Conservation (phyloP, 2,888 invertebrate genomes). For the Adineta ricciae region DNA sequence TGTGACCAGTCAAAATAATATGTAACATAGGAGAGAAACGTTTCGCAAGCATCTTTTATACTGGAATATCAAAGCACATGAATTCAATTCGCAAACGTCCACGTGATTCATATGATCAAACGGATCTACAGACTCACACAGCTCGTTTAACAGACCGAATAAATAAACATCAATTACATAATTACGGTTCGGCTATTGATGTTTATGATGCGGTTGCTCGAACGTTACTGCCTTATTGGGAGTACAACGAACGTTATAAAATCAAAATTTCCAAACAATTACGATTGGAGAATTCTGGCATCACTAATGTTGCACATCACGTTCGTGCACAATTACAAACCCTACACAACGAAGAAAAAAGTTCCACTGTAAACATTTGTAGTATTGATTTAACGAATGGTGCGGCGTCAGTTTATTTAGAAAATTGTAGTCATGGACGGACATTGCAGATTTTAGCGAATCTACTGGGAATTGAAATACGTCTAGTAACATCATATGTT, state of each 20-base stretch:
- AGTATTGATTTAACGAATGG: neutral
- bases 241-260: slow-evolving; percentile 14
- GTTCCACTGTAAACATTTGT: neutral
- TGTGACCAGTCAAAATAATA: neutral
- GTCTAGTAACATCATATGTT: slow-evolving; percentile 5
- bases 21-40: neutral
- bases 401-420: neutral
- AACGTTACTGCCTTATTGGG: neutral
- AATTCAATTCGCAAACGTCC: neutral
- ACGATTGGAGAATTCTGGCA: neutral
- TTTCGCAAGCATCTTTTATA: neutral
- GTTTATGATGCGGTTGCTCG: slow-evolving; percentile 3
- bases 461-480: neutral
- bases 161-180: slow-evolving; percentile 1
- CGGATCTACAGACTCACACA: neutral
- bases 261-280: neutral
- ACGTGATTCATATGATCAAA: slow-evolving; percentile 3
- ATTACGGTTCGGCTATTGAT: slow-evolving; percentile 8
- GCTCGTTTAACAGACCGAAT: neutral
- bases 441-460: neutral
- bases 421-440: neutral
- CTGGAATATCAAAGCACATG: neutral
- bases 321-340: neutral
- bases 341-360: neutral
- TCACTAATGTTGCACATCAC: neutral